Conservation (phyloP, 2,113 vertebrate genomes). For the Pontoporia blainvillei region DNA sequence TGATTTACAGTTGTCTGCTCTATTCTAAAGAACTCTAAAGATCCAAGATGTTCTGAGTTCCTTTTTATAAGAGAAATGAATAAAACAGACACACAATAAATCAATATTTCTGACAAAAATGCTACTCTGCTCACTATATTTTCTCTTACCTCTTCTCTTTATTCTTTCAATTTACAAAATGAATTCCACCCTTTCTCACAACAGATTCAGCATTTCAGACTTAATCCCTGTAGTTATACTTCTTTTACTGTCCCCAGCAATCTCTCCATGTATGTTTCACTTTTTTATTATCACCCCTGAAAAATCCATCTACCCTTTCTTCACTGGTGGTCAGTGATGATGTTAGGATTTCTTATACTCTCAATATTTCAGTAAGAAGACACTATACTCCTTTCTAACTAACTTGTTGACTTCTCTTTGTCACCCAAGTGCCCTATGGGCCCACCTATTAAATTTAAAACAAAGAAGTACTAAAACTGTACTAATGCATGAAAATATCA, state of each 20-base stretch:
- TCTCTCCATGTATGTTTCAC: background rate
- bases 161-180: background rate
- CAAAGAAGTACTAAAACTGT: background rate
- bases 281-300: background rate
- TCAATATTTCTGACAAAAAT: constrained; percentile 2
- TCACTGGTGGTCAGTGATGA: background rate
- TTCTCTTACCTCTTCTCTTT: background rate
- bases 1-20: background rate
- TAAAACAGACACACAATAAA: background rate
- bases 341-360: background rate
- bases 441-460: background rate
- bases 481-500: background rate
- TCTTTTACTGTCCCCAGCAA: background rate
- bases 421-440: background rate
- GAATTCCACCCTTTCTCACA: background rate
- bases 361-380: background rate
- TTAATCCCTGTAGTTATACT: background rate
- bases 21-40: background rate
- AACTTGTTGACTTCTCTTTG: background rate
- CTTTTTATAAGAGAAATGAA: background rate
- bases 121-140: background rate
- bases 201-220: background rate
- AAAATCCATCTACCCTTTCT: background rate
- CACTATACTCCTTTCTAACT: background rate
- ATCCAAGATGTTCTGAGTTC: background rate